phyloP scores from a whole-genome alignment of 2,888 invertebrate genomes.

The Nephrotoma flavescens region DNA sequence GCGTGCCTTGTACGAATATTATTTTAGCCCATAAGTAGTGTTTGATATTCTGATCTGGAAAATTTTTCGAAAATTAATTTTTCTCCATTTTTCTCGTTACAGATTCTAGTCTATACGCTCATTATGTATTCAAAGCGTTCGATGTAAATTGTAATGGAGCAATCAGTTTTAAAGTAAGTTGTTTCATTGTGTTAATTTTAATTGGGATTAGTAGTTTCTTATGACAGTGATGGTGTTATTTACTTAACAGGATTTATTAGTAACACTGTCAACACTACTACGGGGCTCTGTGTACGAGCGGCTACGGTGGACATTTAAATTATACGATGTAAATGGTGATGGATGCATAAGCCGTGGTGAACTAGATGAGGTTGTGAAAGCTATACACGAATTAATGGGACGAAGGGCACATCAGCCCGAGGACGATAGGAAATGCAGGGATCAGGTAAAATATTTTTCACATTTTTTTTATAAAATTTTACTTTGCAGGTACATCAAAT shows the following conservation, averaged over 20 bases:
- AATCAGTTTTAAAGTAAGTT: conserved; percentile 92
- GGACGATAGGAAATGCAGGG: conserved; percentile 71
- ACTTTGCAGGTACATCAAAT: too few relatives aligned
- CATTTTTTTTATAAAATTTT: neutral
- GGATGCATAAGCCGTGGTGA: conserved; percentile 88
- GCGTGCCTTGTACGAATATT: neutral
- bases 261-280: conserved; percentile 80
- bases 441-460: conserved; percentile 41
- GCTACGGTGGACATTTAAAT: conserved; percentile 88
- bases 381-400: conserved; percentile 86
- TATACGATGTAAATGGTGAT: conserved; percentile 93
- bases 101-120: conserved; percentile 95
- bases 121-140: conserved; percentile 97
- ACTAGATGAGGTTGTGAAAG: conserved; percentile 71
- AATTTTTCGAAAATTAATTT: neutral
- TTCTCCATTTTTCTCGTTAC: conserved; percentile 24
- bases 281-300: conserved; percentile 90
- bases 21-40: neutral
- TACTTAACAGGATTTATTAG: conserved; percentile 68
- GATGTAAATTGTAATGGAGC: conserved; percentile 94
- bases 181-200: neutral
- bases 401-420: conserved; percentile 59
- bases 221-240: neutral
- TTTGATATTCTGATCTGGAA: neutral
- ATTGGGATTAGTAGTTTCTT: neutral